phyloP scores from a whole-genome alignment of 1,140 invertebrate species.

The Ridgeia piscesae region DNA sequence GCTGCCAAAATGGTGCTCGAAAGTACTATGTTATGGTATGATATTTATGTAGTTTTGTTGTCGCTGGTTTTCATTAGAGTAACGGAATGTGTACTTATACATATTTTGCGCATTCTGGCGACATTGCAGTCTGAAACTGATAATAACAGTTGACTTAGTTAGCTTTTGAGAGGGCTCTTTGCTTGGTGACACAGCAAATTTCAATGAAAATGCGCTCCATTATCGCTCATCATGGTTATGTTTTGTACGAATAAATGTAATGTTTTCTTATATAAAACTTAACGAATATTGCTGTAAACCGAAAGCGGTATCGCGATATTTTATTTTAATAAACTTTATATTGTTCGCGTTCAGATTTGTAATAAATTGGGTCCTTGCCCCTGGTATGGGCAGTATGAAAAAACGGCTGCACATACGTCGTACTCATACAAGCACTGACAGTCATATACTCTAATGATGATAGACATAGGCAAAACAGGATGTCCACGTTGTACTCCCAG shows the following conservation, averaged over 20 bases:
- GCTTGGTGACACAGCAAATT: constrained; percentile 15
- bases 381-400: no score
- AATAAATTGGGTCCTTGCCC: no score
- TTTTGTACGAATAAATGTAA: neutral
- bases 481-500: no score
- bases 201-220: neutral
- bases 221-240: constrained; percentile 10
- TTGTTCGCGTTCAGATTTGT: no score
- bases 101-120: neutral
- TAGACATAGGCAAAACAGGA: no score
- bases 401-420: no score
- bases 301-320: neutral
- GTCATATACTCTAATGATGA: no score
- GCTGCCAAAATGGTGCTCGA: constrained; percentile 80
- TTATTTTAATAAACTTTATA: no score
- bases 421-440: no score
- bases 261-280: neutral
- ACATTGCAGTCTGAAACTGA: neutral
- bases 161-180: neutral
- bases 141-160: neutral
- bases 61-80: neutral
- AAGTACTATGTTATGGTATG: constrained; percentile 96
- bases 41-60: constrained; percentile 36
- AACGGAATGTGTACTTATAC: neutral
- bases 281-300: neutral